phyloP scores from a whole-genome alignment of 2,797 vertebrate genomes.

The Knipowitschia caucasica region DNA sequence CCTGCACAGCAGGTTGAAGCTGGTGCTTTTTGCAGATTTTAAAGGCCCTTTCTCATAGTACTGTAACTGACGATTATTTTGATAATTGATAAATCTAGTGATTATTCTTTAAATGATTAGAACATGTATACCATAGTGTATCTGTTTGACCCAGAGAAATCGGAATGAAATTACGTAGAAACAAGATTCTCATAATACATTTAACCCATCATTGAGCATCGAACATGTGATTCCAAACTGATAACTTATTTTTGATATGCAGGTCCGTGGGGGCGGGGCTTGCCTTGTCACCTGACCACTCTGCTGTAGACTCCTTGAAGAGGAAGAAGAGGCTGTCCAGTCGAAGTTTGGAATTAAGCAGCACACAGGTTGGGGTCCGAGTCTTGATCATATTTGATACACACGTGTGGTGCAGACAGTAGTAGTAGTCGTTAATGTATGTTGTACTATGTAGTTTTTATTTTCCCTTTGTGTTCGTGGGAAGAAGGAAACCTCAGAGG shows the following conservation, averaged over 20 bases:
- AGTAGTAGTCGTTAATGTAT: slow-evolving; percentile 51
- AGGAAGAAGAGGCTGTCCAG: slow-evolving; percentile 85
- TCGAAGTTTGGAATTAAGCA: slow-evolving; percentile 75
- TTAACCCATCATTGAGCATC: neutral
- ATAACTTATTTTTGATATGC: slow-evolving; percentile 65
- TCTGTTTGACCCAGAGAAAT: too few relatives aligned
- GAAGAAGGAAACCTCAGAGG: slow-evolving; percentile 41
- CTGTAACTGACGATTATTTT: too few relatives aligned
- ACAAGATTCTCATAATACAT: slow-evolving; percentile 8
- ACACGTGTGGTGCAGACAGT: slow-evolving; percentile 41
- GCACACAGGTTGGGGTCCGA: slow-evolving; percentile 75
- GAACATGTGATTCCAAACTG: slow-evolving; percentile 26
- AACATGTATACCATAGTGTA: too few relatives aligned
- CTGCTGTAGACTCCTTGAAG: slow-evolving; percentile 77
- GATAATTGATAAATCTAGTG: too few relatives aligned
- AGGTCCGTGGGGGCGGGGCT: slow-evolving; percentile 84
- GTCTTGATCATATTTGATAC: slow-evolving; percentile 44
- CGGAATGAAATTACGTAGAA: too few relatives aligned
- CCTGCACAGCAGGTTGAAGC: slow-evolving; percentile 45
- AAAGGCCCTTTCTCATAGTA: too few relatives aligned
- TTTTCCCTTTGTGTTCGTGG: slow-evolving; percentile 33
- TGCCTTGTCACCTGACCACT: slow-evolving; percentile 82
- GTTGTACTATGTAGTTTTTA: slow-evolving; percentile 44
- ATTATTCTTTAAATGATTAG: too few relatives aligned
- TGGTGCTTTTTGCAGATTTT: slow-evolving; percentile 37